Evolutionary conservation across 2,797 vertebrate genomes (phyloP), one percentile per base, ranked within the genome.

Genomic region (Pantherophis alleghaniensis): DNA sequence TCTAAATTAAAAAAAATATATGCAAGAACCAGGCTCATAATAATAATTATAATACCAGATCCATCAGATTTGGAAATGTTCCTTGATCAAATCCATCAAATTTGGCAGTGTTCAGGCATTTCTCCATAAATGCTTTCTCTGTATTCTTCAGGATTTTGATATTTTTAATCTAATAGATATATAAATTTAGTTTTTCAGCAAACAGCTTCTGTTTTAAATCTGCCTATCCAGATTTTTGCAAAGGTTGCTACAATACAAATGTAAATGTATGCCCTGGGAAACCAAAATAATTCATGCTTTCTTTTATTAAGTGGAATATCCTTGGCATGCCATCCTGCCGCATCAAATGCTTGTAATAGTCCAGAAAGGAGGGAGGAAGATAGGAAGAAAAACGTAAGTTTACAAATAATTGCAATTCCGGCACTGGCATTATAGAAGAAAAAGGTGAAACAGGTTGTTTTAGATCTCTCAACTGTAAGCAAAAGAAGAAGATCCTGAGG

Each of bases 311-410:
- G 20, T 26, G 92, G 5, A 24, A 89, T 94, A 93, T 95, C 92
- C 93, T 95, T 95, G 92, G 92, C 90, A 90, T 10, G 66, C 55
- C 6, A 92, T 14, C 2, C 1, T 91, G n/a, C 87, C 51, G 16
- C 89, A 93, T 94, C 26, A 93, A 86, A 66, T 37, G 66, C 7
- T 93, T 79, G 90, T 91, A 94, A 88, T 14, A 69, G 37, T 5
- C 28, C 59, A 87, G 16, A 28, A 89, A 26, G 92, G 93, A 95
- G 94, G 92, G 96, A 95, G 94, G 10, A 16, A 59, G 37, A 47
- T 7, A 92, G 20, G 90, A 94, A 96, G 90, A 93, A 92, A 95
- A 91, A 93, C 61, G 5, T 88, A 66, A 53, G 61, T 92, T 96
- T 95, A 94, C 55, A 93, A 96, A 89, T 51, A n/a, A 93, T 60